Base-by-base conservation (phyloP, 1,140 invertebrate species). In the Bombus polaris region DNA sequence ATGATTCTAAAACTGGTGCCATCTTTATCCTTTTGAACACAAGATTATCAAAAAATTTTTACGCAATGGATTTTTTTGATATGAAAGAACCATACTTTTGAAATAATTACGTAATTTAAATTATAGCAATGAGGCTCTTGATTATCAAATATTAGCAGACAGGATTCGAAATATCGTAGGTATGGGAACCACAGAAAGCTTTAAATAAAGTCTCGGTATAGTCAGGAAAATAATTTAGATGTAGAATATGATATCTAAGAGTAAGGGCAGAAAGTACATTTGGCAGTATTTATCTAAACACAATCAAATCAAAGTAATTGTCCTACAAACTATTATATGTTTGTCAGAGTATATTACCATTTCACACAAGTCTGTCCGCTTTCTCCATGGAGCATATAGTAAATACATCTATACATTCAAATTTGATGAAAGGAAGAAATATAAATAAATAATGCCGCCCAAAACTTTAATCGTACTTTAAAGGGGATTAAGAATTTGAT, bases 281-380 rank as follows among this genome's bases (percentile, higher is more conserved):
- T 82, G 59, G 85, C 87, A 90, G 87, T 91, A 90, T 90, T 87
- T 82, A 78, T 35, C 78, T 80, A 81, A 89, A 75, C 62, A 18
- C 53, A 82, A 88, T 90, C 79, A 90, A 90, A 88, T 76, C 57
- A 86, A 74, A 74, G 71, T 37, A 78, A 83, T 86, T 86, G 42
- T 66, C 66, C 39, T 47, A 87, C 25, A 62, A 83, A 88, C 71
- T 90, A 90, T 88, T 90, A 86, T 76, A 90, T 81, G 82, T 89
- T 90, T 90, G 3, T 73, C 88, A 90, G 88, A 88, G 86, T 90
- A 90, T 90, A 90, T 90, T 75, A 65, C 81, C 32, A 88, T 88
- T 90, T 89, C 68, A 66, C 80, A 90, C 75, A 90, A 22, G 83
- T 87, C 32, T 89, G 82, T 77, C 15, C 75, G 83, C 73, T 88